phyloP scores from a whole-genome alignment of 1,140 invertebrate species.

The Halesus radiatus region DNA sequence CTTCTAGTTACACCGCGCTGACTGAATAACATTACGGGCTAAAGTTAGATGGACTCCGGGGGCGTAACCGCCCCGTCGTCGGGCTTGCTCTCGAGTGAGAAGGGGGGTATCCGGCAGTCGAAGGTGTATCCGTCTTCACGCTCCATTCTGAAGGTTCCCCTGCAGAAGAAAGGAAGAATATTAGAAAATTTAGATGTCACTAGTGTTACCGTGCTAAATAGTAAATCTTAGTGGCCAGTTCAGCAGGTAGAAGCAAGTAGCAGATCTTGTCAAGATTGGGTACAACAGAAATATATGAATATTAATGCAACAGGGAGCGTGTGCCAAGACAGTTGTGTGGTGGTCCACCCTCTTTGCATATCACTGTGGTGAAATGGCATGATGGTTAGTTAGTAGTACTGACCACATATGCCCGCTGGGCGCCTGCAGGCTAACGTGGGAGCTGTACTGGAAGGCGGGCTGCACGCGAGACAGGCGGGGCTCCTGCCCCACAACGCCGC shows the following conservation, averaged over 20 bases:
- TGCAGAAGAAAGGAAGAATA: conserved; percentile 62
- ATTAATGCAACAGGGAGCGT: too few relatives aligned
- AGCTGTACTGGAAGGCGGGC: conserved; percentile 97
- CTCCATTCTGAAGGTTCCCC: conserved; percentile 97
- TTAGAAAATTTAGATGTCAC: too few relatives aligned
- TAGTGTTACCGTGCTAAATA: too few relatives aligned
- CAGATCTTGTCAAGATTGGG: too few relatives aligned
- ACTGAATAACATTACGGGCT: neutral
- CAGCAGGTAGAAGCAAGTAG: too few relatives aligned
- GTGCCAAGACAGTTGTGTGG: too few relatives aligned
- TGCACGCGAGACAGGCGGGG: conserved; percentile 88
- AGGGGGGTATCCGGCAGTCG: conserved; percentile 96
- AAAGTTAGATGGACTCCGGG: conserved; percentile 61
- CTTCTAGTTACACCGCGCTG: neutral
- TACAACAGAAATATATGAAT: too few relatives aligned
- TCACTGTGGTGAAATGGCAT: too few relatives aligned
- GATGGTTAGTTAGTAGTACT: conserved; percentile 58
- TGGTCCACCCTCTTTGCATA: too few relatives aligned
- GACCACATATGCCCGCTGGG: conserved; percentile 99
- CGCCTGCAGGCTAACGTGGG: conserved; percentile 95
- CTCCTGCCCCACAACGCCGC: conserved; percentile 96
- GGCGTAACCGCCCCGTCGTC: conserved; percentile 74
- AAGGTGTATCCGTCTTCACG: conserved; percentile 95
- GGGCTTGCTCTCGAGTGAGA: conserved; percentile 94
- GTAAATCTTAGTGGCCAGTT: too few relatives aligned